phyloP scores from a whole-genome alignment of 2,888 invertebrate species.

The Eugnorisma glareosa region DNA sequence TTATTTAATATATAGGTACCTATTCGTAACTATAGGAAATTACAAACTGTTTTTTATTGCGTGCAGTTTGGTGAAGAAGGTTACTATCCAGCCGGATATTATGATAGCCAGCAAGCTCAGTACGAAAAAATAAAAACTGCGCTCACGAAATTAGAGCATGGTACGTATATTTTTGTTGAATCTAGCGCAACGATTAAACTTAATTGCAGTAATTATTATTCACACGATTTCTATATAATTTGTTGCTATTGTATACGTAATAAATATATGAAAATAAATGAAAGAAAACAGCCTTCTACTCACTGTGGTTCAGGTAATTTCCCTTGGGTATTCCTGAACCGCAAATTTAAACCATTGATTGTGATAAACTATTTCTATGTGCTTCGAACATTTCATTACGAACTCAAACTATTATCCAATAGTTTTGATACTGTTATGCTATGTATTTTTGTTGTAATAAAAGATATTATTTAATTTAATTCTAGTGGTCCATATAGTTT shows the following conservation, averaged over 20 bases:
- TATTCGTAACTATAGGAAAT: conserved; percentile 10
- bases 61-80: conserved; percentile 78
- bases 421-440: neutral
- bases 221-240: conserved; percentile 1
- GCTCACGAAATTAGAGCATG: conserved; percentile 79
- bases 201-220: neutral
- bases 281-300: neutral
- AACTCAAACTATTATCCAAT: neutral
- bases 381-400: neutral
- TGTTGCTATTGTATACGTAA: neutral
- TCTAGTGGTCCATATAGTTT: neutral
- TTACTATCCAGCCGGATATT: conserved; percentile 77
- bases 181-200: conserved; percentile 8
- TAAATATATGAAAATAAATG: neutral
- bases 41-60: conserved; percentile 42
- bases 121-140: conserved; percentile 77
- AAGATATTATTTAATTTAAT: too few species aligned
- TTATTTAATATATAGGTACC: too few species aligned
- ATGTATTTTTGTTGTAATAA: too few species aligned
- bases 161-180: conserved; percentile 65
- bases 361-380: neutral
- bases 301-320: conserved; percentile 16
- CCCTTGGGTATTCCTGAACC: conserved; percentile 35
- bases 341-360: conserved; percentile 23
- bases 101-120: conserved; percentile 67